Evolutionary conservation across 2,888 invertebrate species (phyloP).

Genomic region (Tinea semifulvella): DNA sequence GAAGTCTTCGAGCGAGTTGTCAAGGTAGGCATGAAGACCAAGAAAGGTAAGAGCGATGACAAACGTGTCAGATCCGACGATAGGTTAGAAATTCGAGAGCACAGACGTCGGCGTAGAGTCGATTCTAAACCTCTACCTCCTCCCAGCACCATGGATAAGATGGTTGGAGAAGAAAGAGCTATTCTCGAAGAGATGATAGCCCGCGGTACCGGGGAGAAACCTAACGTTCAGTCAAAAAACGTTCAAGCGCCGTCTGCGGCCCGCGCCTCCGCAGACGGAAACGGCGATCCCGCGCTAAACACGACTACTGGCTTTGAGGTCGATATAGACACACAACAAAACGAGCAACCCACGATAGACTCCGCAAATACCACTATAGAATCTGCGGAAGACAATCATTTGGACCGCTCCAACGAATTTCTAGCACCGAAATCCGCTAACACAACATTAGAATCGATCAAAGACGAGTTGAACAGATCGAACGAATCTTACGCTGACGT

Average conservation of each 20-base stretch:
- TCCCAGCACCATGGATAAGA: conserved; percentile 30
- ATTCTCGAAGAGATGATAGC: conserved; percentile 74
- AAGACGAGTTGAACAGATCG: conserved; percentile 48
- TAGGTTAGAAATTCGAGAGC: conserved; percentile 23
- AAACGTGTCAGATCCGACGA: conserved; percentile 37
- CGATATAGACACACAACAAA: conserved; percentile 17
- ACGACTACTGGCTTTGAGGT: background rate
- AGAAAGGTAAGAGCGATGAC: conserved; percentile 23
- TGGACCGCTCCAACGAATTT: conserved; percentile 50
- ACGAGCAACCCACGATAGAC: conserved; percentile 27
- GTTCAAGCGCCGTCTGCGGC: conserved; percentile 77
- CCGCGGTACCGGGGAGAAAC: conserved; percentile 47
- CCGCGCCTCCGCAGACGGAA: conserved; percentile 62
- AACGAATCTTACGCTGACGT: conserved; percentile 59
- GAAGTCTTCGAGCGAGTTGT: conserved; percentile 81
- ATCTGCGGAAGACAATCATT: conserved; percentile 20
- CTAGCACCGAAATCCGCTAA: conserved; percentile 43
- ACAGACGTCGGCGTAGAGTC: conserved; percentile 23
- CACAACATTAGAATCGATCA: conserved; percentile 42
- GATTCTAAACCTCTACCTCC: conserved; percentile 15
- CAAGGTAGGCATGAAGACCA: conserved; percentile 70
- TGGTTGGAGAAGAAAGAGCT: conserved; percentile 37
- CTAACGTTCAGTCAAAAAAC: conserved; percentile 71
- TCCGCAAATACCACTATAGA: conserved; percentile 29
- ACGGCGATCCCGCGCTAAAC: conserved; percentile 23